Evolutionary conservation across 2,797 vertebrate species (phyloP).

Genomic region (Clarias platycephalus): DNA sequence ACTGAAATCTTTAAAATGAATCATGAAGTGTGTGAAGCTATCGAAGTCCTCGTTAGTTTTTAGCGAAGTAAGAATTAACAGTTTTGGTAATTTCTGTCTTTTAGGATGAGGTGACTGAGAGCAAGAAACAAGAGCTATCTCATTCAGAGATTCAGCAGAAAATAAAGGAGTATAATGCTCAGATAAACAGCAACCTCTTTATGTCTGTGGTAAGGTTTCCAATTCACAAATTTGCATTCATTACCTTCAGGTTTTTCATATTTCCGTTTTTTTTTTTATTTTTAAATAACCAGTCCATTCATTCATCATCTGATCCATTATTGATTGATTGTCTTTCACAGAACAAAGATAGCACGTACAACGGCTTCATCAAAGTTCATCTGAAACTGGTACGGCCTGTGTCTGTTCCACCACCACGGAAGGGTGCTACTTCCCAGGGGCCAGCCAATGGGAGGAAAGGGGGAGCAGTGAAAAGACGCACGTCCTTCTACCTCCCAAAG

Average conservation of each 20-base stretch:
- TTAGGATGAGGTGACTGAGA: constrained; percentile 86
- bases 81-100: constrained; percentile 23
- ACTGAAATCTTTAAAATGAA: neutral
- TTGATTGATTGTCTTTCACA: constrained; percentile 57
- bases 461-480: constrained; percentile 77
- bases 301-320: neutral
- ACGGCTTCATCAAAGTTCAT: constrained; percentile 96
- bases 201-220: constrained; percentile 84
- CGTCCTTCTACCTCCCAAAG: constrained; percentile 96
- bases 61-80: constrained; percentile 3
- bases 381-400: constrained; percentile 90
- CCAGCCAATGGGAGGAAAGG: constrained; percentile 57
- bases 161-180: constrained; percentile 91
- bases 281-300: too few relatives aligned
- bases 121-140: constrained; percentile 79
- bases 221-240: neutral
- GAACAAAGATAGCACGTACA: constrained; percentile 93
- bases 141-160: constrained; percentile 84
- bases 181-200: constrained; percentile 93
- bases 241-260: neutral
- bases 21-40: neutral
- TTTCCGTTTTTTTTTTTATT: too few relatives aligned
- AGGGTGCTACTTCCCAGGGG: constrained; percentile 66
- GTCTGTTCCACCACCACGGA: constrained; percentile 83
- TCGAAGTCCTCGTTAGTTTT: neutral